Evolutionary conservation across 2,797 vertebrate genomes (phyloP), one percentile per base, ranked within the genome.

Genomic region (Hemitrygon akajei): DNA sequence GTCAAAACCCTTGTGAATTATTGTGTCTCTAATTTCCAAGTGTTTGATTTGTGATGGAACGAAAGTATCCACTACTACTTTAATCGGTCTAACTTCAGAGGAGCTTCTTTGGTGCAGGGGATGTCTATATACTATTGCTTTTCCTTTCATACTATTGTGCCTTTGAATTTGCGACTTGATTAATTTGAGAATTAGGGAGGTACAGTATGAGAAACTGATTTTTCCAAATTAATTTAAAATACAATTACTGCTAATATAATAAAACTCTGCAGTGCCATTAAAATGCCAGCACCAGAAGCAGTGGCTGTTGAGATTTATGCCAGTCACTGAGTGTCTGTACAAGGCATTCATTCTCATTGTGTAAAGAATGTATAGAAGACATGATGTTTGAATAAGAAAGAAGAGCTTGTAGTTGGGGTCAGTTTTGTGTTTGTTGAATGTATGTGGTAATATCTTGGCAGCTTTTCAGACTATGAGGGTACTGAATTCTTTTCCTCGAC

Each of bases 271-370:
- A 25, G 37, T 73, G 69, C 87, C 37, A 75, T 73, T 91, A 93
- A 73, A 73, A 75, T 93, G 69, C 40, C 47, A 75, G 27, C 73
- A 93, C 47, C 20, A 27, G 56, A 7, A 75, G 34, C 27, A 58
- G n/a, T 66, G 47, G 56, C 14, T 75, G 75, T 73, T 73, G 71
- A 75, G 25, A 75, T 93, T 76, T 76, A 11, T 9, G 12, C 12
- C 25, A 76, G 22, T 76, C 91, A 75, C 27, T 47, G 71, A 93
- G 58, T 76, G 9, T n/a, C 11, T 22, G 30, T 75, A 56, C 47
- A 93, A 75, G 16, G 18, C 71, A 47, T 76, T 14, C 27, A 76
- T 93, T 75, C 30, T 93, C 25, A 69, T 93, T 93, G 37, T 93
- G 66, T 16, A 34, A 34, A n/a, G 60, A 34, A 4, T 22, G n/a